Base-by-base conservation (phyloP, 2,113 vertebrate species). In the Patagioenas fasciata region DNA sequence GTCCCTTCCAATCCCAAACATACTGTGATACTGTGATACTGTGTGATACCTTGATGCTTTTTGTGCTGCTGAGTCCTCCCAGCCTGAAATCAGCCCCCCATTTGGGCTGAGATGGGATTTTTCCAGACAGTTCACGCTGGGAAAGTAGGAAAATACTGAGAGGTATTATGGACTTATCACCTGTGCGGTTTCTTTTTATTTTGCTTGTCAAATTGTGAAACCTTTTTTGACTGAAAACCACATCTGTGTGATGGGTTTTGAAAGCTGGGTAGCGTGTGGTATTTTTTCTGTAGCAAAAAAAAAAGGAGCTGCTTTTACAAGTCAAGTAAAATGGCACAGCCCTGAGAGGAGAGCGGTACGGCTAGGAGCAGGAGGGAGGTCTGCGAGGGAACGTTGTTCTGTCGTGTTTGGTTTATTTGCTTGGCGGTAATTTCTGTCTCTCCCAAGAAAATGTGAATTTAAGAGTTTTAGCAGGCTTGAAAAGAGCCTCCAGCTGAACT, bases 31-130 rank as follows among this genome's bases (percentile, higher is more conserved):
- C n/a, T n/a, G n/a, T n/a, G n/a, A n/a, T n/a, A n/a, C n/a, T n/a
- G n/a, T n/a, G n/a, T n/a, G n/a, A n/a, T n/a, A n/a, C n/a, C 4
- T 6, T 4, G 6, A 0, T 29, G 2, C 0, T 4, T 3, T 18
- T 15, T 6, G 13, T 42, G 57, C 66, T 60, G 10, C n/a, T 54
- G 11, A 7, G 31, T 15, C 34, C 60, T n/a, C 29, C 18, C 50
- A 31, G 51, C 38, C 23, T 14, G 28, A n/a, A 77, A 24, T 31
- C 38, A 28, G 32, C 10, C 18, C 42, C 9, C 5, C 0, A 4
- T 11, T 18, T 32, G 26, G 5, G 8, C 36, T 0, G 0, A 64
- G 11, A 1, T 0, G 2, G 85, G n/a, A 4, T 36, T 85, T 81
- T 67, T 71, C 20, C 60, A 20, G 32, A 12, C 13, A 21, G 1